Conservation (phyloP, 2,888 invertebrate genomes). For the Stenodema calcarata region DNA sequence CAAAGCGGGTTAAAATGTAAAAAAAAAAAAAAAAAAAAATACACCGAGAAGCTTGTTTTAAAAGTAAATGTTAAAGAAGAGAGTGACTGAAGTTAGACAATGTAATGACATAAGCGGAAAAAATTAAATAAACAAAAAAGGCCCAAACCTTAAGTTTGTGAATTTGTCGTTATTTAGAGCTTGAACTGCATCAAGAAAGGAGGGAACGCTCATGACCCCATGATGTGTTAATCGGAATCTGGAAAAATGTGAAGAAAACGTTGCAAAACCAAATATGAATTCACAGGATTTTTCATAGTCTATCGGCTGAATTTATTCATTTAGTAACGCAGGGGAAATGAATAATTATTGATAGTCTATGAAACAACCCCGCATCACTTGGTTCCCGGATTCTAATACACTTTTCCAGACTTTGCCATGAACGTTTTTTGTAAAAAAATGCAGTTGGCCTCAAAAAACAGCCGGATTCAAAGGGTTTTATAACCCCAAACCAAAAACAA, state of each 20-base stretch:
- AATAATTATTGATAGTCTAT: background rate
- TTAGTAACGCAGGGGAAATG: background rate
- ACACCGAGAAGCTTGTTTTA: background rate
- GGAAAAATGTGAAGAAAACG: constrained; percentile 35
- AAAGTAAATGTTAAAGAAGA: background rate
- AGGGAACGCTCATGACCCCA: constrained; percentile 10
- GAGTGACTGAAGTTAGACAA: background rate
- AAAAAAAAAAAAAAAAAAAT: background rate
- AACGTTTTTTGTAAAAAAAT: background rate
- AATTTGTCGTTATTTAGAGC: constrained; percentile 14
- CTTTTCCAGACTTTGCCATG: background rate
- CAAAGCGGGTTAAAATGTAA: background rate
- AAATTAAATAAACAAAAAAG: constrained; percentile 53
- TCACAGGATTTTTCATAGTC: background rate
- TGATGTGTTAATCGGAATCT: constrained; percentile 15
- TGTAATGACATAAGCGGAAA: background rate
- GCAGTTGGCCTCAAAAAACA: background rate
- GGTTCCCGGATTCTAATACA: background rate
- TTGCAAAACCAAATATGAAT: constrained; percentile 15
- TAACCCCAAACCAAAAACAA: background rate
- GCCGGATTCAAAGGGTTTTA: background rate
- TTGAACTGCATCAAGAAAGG: constrained; percentile 34
- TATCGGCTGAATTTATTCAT: background rate
- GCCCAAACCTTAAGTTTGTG: constrained; percentile 52
- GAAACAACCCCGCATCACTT: background rate